These are phyloP conservation scores for Elachura formosa DNA, from an alignment of 2,113 vertebrate genomes.

Conservation along the genomic window DNA sequence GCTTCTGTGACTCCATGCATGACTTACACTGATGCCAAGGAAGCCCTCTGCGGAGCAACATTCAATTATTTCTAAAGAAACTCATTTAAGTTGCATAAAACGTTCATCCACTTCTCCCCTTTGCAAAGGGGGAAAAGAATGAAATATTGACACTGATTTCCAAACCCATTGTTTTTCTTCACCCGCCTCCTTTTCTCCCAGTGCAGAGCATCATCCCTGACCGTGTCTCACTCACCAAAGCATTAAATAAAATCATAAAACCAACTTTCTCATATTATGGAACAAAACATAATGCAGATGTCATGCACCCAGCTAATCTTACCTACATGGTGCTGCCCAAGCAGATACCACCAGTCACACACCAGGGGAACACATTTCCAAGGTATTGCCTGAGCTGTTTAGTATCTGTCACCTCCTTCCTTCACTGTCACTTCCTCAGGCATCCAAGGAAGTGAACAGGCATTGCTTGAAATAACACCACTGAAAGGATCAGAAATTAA, in stretches of 20 bases:
- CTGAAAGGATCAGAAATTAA: neutral
- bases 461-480: neutral
- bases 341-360: neutral
- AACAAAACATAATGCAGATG: neutral
- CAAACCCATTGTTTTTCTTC: neutral
- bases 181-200: neutral
- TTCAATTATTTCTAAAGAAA: constrained; percentile 2
- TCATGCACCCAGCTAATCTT: neutral
- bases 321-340: neutral
- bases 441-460: neutral
- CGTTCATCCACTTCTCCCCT: neutral
- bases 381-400: neutral
- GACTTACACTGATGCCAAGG: neutral
- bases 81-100: neutral
- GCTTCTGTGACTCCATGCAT: neutral
- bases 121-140: fast-evolving
- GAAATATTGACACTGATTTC: neutral
- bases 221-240: neutral
- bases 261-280: neutral
- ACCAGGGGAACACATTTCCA: neutral
- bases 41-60: neutral
- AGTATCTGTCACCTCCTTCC: no score
- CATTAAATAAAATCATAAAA: neutral
- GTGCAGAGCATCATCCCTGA: neutral
- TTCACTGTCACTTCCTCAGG: neutral